Conservation (phyloP, 1,140 invertebrate genomes). For the Lerema accius region DNA sequence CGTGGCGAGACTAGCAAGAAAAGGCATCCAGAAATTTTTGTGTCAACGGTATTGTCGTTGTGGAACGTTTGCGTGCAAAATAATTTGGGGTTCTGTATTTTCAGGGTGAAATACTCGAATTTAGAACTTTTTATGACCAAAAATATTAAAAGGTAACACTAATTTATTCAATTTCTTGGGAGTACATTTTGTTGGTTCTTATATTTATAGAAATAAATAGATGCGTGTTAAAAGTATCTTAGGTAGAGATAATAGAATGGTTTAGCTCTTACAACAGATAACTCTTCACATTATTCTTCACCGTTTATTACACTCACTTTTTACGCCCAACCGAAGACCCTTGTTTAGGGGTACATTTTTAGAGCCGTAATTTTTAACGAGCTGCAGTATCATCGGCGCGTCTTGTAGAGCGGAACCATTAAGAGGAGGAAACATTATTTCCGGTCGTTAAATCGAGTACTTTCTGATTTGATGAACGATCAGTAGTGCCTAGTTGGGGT, state of each 20-base stretch:
- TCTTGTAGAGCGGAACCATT: slow-evolving; percentile 58
- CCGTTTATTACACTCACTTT: slow-evolving; percentile 9
- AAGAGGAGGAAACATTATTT: slow-evolving; percentile 71
- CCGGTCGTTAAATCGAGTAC: slow-evolving; percentile 71
- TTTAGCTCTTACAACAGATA: slow-evolving; percentile 9
- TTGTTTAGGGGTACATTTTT: slow-evolving; percentile 33
- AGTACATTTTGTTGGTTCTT: no score
- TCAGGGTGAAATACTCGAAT: no score
- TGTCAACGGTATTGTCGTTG: slow-evolving; percentile 24
- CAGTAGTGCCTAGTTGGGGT: slow-evolving; percentile 44
- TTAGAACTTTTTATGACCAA: no score
- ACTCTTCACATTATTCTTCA: slow-evolving; percentile 22
- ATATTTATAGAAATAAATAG: no score
- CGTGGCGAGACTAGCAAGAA: slow-evolving; percentile 38
- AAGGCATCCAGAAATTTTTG: slow-evolving; percentile 24
- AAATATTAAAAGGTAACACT: no score
- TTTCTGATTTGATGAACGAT: slow-evolving; percentile 70
- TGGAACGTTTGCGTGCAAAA: not conserved
- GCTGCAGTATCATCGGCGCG: slow-evolving; percentile 32
- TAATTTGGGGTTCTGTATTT: not conserved
- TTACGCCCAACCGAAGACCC: slow-evolving; percentile 25
- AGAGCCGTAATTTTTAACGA: slow-evolving; percentile 62
- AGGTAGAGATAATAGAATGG: no score
- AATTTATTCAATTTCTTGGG: no score
- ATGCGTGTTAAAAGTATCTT: no score